phyloP scores from a whole-genome alignment of 2,888 invertebrate genomes.

The Altica lythri region DNA sequence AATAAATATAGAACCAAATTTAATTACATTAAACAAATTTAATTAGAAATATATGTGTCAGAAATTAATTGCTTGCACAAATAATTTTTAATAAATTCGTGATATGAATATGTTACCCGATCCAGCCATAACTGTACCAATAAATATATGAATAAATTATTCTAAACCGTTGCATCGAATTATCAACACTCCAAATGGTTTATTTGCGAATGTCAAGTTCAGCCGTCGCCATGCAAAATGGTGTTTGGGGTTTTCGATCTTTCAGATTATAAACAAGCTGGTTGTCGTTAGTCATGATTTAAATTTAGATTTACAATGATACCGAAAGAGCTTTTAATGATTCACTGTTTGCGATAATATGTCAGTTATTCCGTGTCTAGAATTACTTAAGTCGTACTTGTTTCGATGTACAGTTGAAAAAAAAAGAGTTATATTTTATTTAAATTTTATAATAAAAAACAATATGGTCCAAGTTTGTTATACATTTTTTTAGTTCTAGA shows the following conservation, averaged over 20 bases:
- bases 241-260: not conserved
- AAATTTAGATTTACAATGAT: constrained; percentile 7
- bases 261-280: not conserved
- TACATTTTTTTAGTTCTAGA: too few relatives aligned
- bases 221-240: not conserved
- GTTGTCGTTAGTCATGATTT: constrained; percentile 14
- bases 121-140: constrained; percentile 1
- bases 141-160: constrained; percentile 11
- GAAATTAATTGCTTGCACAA: not conserved
- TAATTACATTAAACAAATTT: too few relatives aligned
- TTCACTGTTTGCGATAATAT: too few relatives aligned
- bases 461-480: too few relatives aligned
- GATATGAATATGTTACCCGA: constrained; percentile 1
- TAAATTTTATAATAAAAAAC: too few relatives aligned
- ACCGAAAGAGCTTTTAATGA: constrained; percentile 5
- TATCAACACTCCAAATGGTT: not conserved
- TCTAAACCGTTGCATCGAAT: not conserved
- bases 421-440: too few relatives aligned
- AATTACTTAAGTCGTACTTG: too few relatives aligned
- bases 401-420: too few relatives aligned
- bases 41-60: constrained; percentile 5
- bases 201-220: constrained; percentile 2
- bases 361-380: too few relatives aligned
- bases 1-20: too few relatives aligned
- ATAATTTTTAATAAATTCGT: not conserved